Base-by-base conservation (phyloP, 2,113 vertebrate species). In the Labeo rohita region DNA sequence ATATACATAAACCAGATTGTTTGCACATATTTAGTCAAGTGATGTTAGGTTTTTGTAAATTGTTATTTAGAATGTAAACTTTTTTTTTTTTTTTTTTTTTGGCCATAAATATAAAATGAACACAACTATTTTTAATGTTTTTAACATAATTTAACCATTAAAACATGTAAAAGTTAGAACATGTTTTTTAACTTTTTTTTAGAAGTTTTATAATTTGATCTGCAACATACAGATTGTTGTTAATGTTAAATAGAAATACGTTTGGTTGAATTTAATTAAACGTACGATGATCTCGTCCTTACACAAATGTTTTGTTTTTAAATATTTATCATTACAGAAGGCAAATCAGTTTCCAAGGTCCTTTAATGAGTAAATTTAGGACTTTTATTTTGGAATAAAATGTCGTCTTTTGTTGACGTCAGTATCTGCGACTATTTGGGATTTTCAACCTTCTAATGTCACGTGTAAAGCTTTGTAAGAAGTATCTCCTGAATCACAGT, bases 321-420 rank as follows among this genome's bases (percentile, higher is more conserved):
- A 8, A 21, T 15, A 52, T 59, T 8, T 21, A 59, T 56, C 16
- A 1, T 52, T 11, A 11, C 3, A 23, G 61, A 63, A 0, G 61
- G n/a, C 9, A 11, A 65, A 65, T n/a, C 61, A 28, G 23, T 16
- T 56, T 5, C 16, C 54, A 7, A 54, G 15, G 13, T 16, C 52
- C 56, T 12, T 11, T 28, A 28, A 1, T 28, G 28, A 28, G 28
- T 2, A 28, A 28, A 28, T 28, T 28, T 28, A 28, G 11, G 68
- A 80, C 80, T 70, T 82, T 68, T 82, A 82, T 82, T 68, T 82
- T 80, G 1, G 10, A 82, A 52, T 21, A 52, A 34, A 49, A 6
- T 34, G 59, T 66, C 79, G 59, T 28, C n/a, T 21, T 82, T 68
- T 70, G 63, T 18, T 82, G 63, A 82, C 65, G 80, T 70, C 80